Percentiles rank a stretch among this genome's conserved stretches.
phyloP scores from a whole-genome alignment of 2,113 vertebrate genomes.

The Alaudala cheleensis region DNA sequence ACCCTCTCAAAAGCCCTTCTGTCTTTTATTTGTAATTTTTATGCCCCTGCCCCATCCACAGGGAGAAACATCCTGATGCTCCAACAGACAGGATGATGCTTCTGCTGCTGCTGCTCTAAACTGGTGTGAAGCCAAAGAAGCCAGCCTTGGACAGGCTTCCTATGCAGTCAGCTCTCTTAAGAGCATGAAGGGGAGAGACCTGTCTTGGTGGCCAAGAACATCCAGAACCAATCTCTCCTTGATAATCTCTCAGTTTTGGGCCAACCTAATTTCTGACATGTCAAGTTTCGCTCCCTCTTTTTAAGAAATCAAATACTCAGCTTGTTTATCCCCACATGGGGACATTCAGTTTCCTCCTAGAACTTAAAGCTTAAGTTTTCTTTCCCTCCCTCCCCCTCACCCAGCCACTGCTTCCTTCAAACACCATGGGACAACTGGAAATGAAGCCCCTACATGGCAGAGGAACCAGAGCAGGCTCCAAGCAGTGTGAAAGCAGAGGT shows the following conservation, averaged over 20 bases:
- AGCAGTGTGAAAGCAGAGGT: not conserved
- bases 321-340: not conserved
- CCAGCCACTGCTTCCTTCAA: not conserved
- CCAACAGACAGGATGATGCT: not conserved
- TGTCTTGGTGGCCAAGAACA: not conserved
- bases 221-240: not conserved
- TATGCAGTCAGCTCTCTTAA: not conserved
- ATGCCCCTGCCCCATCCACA: not conserved
- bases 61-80: not conserved
- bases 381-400: not conserved
- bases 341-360: not conserved
- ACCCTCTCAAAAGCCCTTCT: slow-evolving; percentile 52
- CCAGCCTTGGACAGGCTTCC: not conserved
- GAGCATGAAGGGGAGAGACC: not conserved
- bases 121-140: not conserved
- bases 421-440: not conserved
- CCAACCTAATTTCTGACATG: not conserved
- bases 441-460: not conserved
- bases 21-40: slow-evolving; percentile 49
- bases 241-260: not conserved
- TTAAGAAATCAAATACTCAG: not conserved
- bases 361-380: not conserved
- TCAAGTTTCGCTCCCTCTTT: not conserved
- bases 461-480: not conserved
- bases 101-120: not conserved